Percentiles rank a stretch among this genome's conserved stretches.
Conservation (phyloP, 2,113 vertebrate species). For the Coptodon bakossiorum region DNA sequence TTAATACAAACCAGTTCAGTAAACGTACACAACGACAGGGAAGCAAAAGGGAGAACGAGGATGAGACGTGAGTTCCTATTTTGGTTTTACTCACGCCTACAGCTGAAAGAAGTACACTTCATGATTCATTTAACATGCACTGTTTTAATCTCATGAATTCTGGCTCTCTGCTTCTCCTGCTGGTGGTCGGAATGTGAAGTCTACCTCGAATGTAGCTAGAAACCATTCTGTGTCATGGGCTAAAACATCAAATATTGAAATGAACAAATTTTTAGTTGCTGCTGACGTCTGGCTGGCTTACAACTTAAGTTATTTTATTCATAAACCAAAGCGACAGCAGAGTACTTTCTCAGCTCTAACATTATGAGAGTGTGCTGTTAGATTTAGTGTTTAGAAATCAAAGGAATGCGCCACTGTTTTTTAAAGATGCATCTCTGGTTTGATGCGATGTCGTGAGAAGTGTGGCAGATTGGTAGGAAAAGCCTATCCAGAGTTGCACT, state of each 20-base stretch:
- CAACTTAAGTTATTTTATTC: neutral
- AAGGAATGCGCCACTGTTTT: neutral
- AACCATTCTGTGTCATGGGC: neutral
- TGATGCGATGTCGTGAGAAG: accelerated
- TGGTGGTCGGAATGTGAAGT: neutral
- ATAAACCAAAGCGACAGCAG: neutral
- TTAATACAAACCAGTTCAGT: neutral
- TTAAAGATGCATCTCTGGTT: neutral
- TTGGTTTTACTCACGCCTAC: neutral
- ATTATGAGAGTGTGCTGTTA: neutral
- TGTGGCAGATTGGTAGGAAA: accelerated
- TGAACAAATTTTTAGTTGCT: neutral
- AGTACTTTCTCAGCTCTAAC: neutral
- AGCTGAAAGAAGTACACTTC: slow-evolving; percentile 14
- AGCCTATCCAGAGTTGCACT: neutral
- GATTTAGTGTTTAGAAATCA: neutral
- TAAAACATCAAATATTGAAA: neutral
- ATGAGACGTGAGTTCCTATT: slow-evolving; percentile 4
- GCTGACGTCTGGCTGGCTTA: neutral
- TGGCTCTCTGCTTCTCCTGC: neutral
- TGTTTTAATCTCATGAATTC: slow-evolving; percentile 4
- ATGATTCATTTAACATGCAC: slow-evolving; percentile 33
- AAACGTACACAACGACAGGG: neutral
- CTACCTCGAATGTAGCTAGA: neutral
- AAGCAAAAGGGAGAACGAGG: neutral